Conservation (phyloP, 2,888 invertebrate species). For the Exocentrus adspersus region DNA sequence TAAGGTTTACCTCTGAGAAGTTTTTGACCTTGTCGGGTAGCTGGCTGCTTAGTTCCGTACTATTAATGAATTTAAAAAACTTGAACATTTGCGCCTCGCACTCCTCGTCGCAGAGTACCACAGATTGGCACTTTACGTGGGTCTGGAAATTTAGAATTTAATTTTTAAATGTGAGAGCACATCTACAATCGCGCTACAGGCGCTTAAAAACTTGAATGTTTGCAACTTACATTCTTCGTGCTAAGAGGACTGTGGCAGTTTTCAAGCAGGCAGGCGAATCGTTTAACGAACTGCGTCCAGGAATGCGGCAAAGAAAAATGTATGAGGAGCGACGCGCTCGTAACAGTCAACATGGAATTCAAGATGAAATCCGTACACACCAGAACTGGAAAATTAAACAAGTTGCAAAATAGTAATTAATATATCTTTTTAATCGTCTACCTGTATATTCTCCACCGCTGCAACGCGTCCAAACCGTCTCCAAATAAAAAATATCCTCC, state of each 20-base stretch:
- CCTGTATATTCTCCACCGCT: slow-evolving; percentile 58
- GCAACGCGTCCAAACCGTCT: slow-evolving; percentile 56
- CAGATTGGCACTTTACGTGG: slow-evolving; percentile 40
- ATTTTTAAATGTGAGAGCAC: neutral
- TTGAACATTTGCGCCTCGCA: slow-evolving; percentile 62
- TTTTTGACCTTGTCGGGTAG: slow-evolving; percentile 57
- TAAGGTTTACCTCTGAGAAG: slow-evolving; percentile 46
- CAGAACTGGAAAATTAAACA: slow-evolving; percentile 66
- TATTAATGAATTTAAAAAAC: slow-evolving; percentile 52
- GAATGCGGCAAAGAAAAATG: slow-evolving; percentile 76
- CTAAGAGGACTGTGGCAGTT: slow-evolving; percentile 65
- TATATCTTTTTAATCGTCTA: slow-evolving; percentile 17
- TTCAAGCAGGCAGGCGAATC: slow-evolving; percentile 75
- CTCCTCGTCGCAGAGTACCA: slow-evolving; percentile 55
- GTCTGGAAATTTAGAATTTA: slow-evolving; percentile 39
- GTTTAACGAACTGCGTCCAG: slow-evolving; percentile 74
- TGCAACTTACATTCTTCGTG: slow-evolving; percentile 56
- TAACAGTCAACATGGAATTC: slow-evolving; percentile 69
- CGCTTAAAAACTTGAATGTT: too few species aligned
- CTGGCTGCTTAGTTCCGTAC: slow-evolving; percentile 51
- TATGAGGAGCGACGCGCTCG: slow-evolving; percentile 73
- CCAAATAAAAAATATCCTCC: slow-evolving; percentile 45
- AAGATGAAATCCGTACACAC: slow-evolving; percentile 77
- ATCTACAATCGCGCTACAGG: too few species aligned
- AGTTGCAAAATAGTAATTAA: too few species aligned